phyloP scores from a whole-genome alignment of 2,888 invertebrate species.

The Drosophila paranaensis region DNA sequence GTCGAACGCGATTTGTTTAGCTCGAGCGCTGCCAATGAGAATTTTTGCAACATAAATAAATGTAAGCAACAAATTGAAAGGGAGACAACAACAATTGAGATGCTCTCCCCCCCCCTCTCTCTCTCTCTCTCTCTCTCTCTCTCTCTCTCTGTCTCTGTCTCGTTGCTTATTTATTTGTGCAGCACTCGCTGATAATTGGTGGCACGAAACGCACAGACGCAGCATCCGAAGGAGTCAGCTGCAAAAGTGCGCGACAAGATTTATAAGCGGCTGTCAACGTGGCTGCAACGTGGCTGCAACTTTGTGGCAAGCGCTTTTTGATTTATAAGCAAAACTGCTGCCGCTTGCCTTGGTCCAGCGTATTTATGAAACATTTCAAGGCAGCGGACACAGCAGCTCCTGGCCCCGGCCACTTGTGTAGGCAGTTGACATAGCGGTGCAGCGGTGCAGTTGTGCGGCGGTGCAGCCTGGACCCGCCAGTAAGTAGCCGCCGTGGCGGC shows the following conservation, averaged over 20 bases:
- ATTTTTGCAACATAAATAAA: constrained; percentile 72
- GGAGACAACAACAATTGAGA: constrained; percentile 36
- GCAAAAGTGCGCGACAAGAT: constrained; percentile 78
- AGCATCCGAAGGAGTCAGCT: constrained; percentile 22
- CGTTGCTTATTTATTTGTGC: constrained; percentile 2
- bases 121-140: background rate
- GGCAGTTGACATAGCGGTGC: constrained; percentile 69
- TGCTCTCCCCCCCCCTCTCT: background rate
- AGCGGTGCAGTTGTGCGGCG: constrained; percentile 22
- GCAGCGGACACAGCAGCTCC: constrained; percentile 64
- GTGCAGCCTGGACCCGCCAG: constrained; percentile 35
- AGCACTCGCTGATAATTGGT: constrained; percentile 73
- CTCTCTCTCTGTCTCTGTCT: background rate
- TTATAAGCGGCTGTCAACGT: constrained; percentile 81
- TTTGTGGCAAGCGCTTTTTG: constrained; percentile 62
- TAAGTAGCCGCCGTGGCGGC: constrained; percentile 73
- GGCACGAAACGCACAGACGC: constrained; percentile 75
- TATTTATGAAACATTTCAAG: constrained; percentile 82
- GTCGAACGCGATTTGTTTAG: constrained; percentile 79
- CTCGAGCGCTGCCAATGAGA: constrained; percentile 70
- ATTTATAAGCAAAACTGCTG: constrained; percentile 81
- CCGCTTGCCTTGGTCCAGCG: constrained; percentile 51
- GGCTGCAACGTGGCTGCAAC: constrained; percentile 54
- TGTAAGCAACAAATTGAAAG: constrained; percentile 74
- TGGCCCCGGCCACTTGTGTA: constrained; percentile 58